These are phyloP conservation scores for Adelosebastes latens DNA, from an alignment of 2,797 vertebrate species.

Conservation along the genomic window DNA sequence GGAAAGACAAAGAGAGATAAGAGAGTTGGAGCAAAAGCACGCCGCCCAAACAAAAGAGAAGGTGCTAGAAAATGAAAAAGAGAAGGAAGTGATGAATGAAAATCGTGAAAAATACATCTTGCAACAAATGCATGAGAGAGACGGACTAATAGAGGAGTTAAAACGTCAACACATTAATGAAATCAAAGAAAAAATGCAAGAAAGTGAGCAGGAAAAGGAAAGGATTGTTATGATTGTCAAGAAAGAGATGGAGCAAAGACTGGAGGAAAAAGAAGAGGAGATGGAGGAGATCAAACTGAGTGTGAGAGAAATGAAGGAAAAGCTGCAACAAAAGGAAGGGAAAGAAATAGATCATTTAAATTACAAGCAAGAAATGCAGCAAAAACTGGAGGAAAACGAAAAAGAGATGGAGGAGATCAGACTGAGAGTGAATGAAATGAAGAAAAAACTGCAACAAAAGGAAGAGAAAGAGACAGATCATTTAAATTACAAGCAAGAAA, in stretches of 20 bases:
- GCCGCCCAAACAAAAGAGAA: background rate
- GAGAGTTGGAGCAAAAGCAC: slow-evolving; percentile 24
- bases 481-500: background rate
- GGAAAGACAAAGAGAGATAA: slow-evolving; percentile 32
- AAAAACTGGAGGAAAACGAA: background rate
- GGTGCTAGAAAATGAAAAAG: background rate
- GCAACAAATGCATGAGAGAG: slow-evolving; percentile 23
- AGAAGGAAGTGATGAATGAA: slow-evolving; percentile 9
- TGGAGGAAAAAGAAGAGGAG: background rate
- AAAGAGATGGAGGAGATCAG: background rate
- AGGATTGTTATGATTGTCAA: background rate
- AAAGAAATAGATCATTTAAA: too few relatives aligned
- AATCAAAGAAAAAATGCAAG: slow-evolving; percentile 1
- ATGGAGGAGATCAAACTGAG: background rate
- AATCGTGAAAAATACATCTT: slow-evolving; percentile 5
- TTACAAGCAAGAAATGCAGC: background rate
- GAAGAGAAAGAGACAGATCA: too few relatives aligned
- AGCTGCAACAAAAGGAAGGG: too few relatives aligned
- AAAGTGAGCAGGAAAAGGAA: slow-evolving; percentile 14
- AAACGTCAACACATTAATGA: background rate
- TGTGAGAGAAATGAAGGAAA: background rate
- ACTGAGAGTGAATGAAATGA: too few relatives aligned
- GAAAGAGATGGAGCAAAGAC: slow-evolving; percentile 8
- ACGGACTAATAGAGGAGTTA: slow-evolving; percentile 32
- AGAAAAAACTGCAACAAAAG: too few relatives aligned